A percentile compares a stretch with the other conserved stretches of the same genome.
Evolutionary conservation across 2,797 vertebrate genomes (phyloP).

Genomic region (Sebastes nivosus): DNA sequence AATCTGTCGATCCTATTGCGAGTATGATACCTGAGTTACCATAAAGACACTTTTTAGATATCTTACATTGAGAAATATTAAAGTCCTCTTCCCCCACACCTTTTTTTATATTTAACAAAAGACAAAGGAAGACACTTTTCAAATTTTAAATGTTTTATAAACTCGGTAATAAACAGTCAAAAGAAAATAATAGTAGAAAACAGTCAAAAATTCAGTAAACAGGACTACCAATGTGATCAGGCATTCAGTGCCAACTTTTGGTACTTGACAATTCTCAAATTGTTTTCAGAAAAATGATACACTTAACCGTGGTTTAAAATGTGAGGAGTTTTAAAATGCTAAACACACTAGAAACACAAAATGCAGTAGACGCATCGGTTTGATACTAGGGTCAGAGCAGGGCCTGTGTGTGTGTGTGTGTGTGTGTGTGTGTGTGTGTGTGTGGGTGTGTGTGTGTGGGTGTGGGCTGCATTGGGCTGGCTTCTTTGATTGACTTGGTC

Average conservation of each 20-base stretch:
- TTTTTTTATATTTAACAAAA: not conserved
- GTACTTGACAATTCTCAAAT: too few species aligned
- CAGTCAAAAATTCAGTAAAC: too few species aligned
- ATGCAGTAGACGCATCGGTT: not conserved
- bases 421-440: too few species aligned
- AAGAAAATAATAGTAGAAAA: too few species aligned
- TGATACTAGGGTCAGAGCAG: not conserved
- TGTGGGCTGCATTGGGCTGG: conserved; percentile 20
- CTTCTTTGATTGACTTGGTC: conserved; percentile 73
- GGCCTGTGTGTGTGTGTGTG: too few species aligned
- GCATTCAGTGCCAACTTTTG: too few species aligned
- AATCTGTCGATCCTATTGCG: too few species aligned
- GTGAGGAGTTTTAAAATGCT: not conserved
- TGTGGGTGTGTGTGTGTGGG: not conserved
- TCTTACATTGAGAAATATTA: not conserved
- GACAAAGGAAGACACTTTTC: not conserved
- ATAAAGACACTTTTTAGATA: not conserved
- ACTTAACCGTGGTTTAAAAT: not conserved
- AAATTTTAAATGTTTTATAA: too few species aligned
- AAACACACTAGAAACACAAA: not conserved
- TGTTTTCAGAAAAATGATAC: too few species aligned
- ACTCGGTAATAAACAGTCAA: too few species aligned
- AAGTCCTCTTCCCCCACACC: not conserved
- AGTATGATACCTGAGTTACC: too few species aligned
- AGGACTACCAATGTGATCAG: too few species aligned